Conservation (phyloP, 2,113 vertebrate species). For the Leptobrachium leishanense region DNA sequence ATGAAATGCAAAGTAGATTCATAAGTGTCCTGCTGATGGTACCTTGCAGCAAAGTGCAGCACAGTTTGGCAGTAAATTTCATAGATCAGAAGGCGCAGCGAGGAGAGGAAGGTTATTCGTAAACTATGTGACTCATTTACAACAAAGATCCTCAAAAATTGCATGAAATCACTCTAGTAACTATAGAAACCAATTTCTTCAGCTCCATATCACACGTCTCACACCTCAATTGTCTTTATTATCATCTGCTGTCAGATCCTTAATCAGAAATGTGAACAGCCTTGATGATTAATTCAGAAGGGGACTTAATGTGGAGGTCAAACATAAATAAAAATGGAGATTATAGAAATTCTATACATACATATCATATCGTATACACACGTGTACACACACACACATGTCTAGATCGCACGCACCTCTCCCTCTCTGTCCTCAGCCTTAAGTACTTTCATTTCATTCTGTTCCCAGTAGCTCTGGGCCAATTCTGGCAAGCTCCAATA, state of each 20-base stretch:
- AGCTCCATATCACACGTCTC: constrained; percentile 78
- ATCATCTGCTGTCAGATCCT: constrained; percentile 82
- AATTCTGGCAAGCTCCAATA: constrained; percentile 98
- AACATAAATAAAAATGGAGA: constrained; percentile 65
- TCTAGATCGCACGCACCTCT: constrained; percentile 56
- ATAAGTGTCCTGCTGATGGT: constrained; percentile 78
- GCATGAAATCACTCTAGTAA: constrained; percentile 79
- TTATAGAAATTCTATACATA: no score
- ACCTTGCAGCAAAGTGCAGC: constrained; percentile 65
- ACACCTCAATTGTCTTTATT: constrained; percentile 87
- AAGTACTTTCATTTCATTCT: constrained; percentile 97
- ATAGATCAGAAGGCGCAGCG: constrained; percentile 80
- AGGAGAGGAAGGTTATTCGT: constrained; percentile 67
- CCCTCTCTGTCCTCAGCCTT: constrained; percentile 76
- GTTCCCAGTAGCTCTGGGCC: constrained; percentile 93
- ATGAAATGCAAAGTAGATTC: constrained; percentile 73
- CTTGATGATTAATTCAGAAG: constrained; percentile 83
- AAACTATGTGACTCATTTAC: constrained; percentile 68
- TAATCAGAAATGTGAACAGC: constrained; percentile 83
- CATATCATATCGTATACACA: no score
- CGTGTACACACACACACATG: neutral
- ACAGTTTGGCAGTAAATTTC: constrained; percentile 77
- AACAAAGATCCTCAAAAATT: constrained; percentile 78
- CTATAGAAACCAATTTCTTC: constrained; percentile 86
- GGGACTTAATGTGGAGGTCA: constrained; percentile 81